Percentiles rank a stretch among this genome's conserved stretches.
Evolutionary conservation across 1,140 invertebrate species (phyloP).

Genomic region (Condylostylus longicornis): DNA sequence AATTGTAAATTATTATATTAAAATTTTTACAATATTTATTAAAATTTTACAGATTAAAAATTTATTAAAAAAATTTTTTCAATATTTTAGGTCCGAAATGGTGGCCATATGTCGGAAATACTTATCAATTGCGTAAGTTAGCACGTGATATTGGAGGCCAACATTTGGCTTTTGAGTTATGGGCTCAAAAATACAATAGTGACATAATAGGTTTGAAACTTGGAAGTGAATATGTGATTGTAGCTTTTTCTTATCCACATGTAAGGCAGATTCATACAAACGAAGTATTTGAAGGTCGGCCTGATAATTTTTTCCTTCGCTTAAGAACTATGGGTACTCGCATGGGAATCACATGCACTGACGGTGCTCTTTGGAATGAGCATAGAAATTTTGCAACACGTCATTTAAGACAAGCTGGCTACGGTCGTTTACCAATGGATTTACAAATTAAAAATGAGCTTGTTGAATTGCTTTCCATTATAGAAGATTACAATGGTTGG

Average conservation of each 20-base stretch:
- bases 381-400: constrained; percentile 57
- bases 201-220: constrained; percentile 49
- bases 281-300: constrained; percentile 54
- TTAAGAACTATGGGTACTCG: constrained; percentile 50
- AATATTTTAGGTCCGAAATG: constrained; percentile 46
- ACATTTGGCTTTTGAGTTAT: constrained; percentile 41
- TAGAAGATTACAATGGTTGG: constrained; percentile 30
- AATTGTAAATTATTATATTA: constrained; percentile 1
- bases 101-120: constrained; percentile 51
- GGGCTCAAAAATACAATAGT: constrained; percentile 44
- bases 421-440: constrained; percentile 57
- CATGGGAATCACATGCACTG: constrained; percentile 53
- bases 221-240: constrained; percentile 42
- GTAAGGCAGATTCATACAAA: constrained; percentile 43
- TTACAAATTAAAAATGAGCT: constrained; percentile 52
- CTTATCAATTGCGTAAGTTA: constrained; percentile 38
- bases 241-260: constrained; percentile 42
- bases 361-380: constrained; percentile 58
- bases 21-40: constrained; percentile 5
- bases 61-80: constrained; percentile 7
- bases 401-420: constrained; percentile 54
- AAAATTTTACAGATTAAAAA: constrained; percentile 5
- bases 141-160: constrained; percentile 40
- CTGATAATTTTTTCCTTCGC: constrained; percentile 53
- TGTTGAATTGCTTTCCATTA: constrained; percentile 32